Base-by-base conservation (phyloP, 2,888 invertebrate species). In the Tenodera sinensis region DNA sequence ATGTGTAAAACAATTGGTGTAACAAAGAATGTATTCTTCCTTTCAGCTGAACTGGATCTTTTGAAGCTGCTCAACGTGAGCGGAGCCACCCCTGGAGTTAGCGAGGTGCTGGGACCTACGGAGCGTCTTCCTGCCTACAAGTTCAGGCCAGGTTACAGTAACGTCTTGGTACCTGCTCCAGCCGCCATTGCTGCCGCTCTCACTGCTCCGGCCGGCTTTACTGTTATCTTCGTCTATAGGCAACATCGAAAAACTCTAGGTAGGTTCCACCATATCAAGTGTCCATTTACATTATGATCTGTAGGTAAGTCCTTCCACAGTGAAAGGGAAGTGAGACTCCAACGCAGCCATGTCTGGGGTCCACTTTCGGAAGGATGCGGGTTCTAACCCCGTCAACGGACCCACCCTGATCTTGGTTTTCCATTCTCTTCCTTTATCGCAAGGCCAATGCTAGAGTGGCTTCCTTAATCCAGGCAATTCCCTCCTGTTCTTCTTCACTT, bases 71-170 rank as follows among this genome's bases (percentile, higher is more conserved):
- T 93, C 89, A 94, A 94, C 89, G 92, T 93, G 42, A 93, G 93
- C 12, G 92, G 92, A 25, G 93, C 93, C 90, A 93, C 93, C 90
- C 93, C 92, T 90, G 94, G 94, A n/a, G 93, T 93, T 25, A 93
- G 93, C 6, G 90, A 93, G 28, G 93, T 93, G 3, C 93, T 93
- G 91, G 94, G 94, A 6, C 93, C 94, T 20, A 93, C 93, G 89
- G 91, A 90, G 71, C 92, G 93, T 88, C 93, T 92, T 91, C 93
- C 93, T n/a, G 94, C 94, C 20, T 94, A 93, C 92, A 93, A 93
- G 91, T 93, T 94, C 90, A 92, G 93, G 20, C 91, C 93, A 87
- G 93, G 93, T 25, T 94, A 93, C 91, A 93, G 93, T 83, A 93
- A 93, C 90, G 93, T 93, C 9, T 93, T 93, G 7, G 91, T 94